A percentile compares a stretch with the other conserved stretches of the same genome.
Evolutionary conservation across 2,888 invertebrate species (phyloP).

Genomic region (Girardia tigrina): DNA sequence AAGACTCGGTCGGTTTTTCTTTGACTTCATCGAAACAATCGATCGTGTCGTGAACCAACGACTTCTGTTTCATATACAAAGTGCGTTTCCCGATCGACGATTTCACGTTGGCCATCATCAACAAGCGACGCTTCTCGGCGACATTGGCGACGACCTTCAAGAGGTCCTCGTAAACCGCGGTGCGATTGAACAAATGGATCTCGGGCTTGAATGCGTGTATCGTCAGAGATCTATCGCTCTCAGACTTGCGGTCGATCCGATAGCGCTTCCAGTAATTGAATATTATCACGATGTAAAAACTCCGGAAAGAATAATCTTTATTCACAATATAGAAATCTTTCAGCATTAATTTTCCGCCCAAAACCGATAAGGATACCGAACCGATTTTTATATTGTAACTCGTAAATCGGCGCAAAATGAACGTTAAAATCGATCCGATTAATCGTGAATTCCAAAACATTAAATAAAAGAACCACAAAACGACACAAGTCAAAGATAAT

Average conservation of each 20-base stretch:
- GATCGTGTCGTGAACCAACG: not conserved
- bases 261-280: conserved; percentile 33
- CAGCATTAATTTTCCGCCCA: conserved; percentile 31
- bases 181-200: conserved; percentile 81
- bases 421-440: conserved; percentile 23
- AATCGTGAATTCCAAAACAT: conserved; percentile 31
- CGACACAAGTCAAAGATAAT: too few species aligned
- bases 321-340: conserved; percentile 29
- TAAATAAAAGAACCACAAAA: conserved; percentile 24
- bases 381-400: conserved; percentile 31
- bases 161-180: conserved; percentile 68
- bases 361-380: conserved; percentile 25
- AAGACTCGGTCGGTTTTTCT: conserved; percentile 20
- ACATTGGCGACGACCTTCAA: conserved; percentile 64
- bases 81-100: not conserved
- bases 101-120: not conserved
- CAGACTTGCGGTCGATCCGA: not conserved
- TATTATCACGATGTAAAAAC: conserved; percentile 29
- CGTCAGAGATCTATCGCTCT: conserved; percentile 57
- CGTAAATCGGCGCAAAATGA: conserved; percentile 27
- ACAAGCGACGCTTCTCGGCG: not conserved
- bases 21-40: conserved; percentile 18
- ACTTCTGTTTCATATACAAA: conserved; percentile 6
- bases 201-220: conserved; percentile 84
- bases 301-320: conserved; percentile 31